Conservation (phyloP, 2,888 invertebrate genomes). For the Mamestra brassicae region DNA sequence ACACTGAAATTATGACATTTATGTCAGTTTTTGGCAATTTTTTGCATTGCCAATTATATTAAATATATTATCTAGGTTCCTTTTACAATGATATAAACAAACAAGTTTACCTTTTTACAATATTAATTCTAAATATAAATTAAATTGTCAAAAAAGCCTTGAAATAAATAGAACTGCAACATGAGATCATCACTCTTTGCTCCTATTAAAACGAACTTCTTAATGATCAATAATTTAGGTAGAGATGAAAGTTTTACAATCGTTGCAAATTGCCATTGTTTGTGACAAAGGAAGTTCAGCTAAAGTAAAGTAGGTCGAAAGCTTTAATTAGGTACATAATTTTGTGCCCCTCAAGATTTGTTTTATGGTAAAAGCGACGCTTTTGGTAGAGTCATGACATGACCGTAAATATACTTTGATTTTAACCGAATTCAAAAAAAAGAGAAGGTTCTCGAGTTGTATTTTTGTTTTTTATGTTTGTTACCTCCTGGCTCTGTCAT, state of each 20-base stretch:
- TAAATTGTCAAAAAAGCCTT: slow-evolving; percentile 14
- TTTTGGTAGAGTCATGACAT: neutral
- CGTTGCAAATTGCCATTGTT: slow-evolving; percentile 50
- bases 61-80: too few relatives aligned
- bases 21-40: too few relatives aligned
- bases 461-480: too few relatives aligned
- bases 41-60: too few relatives aligned
- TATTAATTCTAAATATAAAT: too few relatives aligned
- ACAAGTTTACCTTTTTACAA: too few relatives aligned
- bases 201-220: slow-evolving; percentile 31
- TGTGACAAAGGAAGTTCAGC: slow-evolving; percentile 44
- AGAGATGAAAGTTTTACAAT: slow-evolving; percentile 60
- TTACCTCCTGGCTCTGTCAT: too few relatives aligned
- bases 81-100: too few relatives aligned
- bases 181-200: slow-evolving; percentile 9
- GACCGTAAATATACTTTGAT: neutral
- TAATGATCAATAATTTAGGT: slow-evolving; percentile 58
- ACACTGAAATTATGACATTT: too few relatives aligned
- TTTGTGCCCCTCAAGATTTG: slow-evolving; percentile 40
- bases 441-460: too few relatives aligned
- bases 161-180: slow-evolving; percentile 23
- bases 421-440: neutral
- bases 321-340: slow-evolving; percentile 28
- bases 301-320: slow-evolving; percentile 41
- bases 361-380: slow-evolving; percentile 12